Base-by-base conservation (phyloP, 1,140 invertebrate species). In the Mactra quadrangularis region DNA sequence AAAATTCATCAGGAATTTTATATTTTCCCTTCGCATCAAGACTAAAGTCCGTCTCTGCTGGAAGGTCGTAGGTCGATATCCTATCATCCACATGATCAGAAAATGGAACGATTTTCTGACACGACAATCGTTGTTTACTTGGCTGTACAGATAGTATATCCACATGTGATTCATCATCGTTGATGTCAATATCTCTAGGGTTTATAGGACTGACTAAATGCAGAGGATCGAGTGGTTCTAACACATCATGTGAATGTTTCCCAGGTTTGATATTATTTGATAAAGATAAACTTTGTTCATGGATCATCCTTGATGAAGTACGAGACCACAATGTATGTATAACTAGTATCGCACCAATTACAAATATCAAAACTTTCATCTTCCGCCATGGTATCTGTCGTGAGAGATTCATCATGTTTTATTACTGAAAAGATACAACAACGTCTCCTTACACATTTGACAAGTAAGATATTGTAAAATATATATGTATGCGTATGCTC, bases 1-100 rank as follows among this genome's bases (percentile, higher is more conserved):
- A 57, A 27, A 60, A 22, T 38, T 78, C 45, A 38, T 35, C 33
- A 11, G 55, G 76, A 35, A 62, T 55, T 50, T 57, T 70, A 22
- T 81, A 81, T 19, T 27, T 22, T 4, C 52, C 52, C 27, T 71
- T 35, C 17, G 64, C 3, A 47, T 35, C 66, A 53, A 81, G 50
- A 17, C 31, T 68, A 31, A 38, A 81, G 52, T 81, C 77, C 11
- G 77, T 81, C 35, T 71, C 66, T 1, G 3, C 29, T 3, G 62
- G 53, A 17, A 81, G 53, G 60, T 81, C 77, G 33, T 55, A 81
- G 0, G 77, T 81, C 2, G 77, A 81, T 17, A 81, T 57, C 17
- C 22, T 57, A 41, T 52, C 55, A 17, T 17, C n/a, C 0, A 35
- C 17, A 29, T 59, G 38, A 1, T 75, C 50, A 2, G 25, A 31